phyloP scores from a whole-genome alignment of 2,113 vertebrate species.

The Myotis yumanensis region DNA sequence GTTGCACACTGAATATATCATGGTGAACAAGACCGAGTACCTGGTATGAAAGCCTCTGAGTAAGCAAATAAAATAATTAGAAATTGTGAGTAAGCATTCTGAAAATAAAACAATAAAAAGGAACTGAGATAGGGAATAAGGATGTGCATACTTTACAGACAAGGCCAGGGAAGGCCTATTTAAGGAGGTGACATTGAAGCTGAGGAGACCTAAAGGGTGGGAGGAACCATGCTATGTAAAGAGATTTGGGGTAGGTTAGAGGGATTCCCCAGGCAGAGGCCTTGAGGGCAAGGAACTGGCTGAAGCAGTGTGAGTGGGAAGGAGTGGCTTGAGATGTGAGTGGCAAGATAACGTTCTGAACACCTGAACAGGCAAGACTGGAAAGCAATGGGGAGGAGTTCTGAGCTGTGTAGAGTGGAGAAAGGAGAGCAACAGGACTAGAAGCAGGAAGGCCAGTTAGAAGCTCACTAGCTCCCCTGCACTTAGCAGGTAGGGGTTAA shows the following conservation, averaged over 20 bases:
- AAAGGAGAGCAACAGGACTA: not conserved
- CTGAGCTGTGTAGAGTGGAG: not conserved
- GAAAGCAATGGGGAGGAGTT: not conserved
- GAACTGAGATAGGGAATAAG: not conserved
- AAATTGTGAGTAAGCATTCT: not conserved
- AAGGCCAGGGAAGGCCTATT: not conserved
- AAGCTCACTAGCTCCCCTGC: not conserved
- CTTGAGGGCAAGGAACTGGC: not conserved
- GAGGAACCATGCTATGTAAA: not conserved
- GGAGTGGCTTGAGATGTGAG: not conserved
- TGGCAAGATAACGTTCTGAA: not conserved
- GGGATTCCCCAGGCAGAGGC: not conserved
- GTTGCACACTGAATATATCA: not conserved
- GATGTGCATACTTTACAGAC: not conserved
- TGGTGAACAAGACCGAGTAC: not conserved
- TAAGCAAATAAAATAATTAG: not conserved
- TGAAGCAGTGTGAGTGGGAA: not conserved
- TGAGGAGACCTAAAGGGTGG: not conserved
- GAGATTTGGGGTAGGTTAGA: not conserved
- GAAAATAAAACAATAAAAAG: not conserved
- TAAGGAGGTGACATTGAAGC: not conserved
- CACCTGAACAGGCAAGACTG: accelerated
- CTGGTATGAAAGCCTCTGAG: not conserved
- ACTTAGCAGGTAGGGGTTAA: not conserved
- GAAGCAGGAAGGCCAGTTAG: not conserved